A percentile compares a stretch with the other conserved stretches of the same genome.
Conservation (phyloP, 2,888 invertebrate species). For the Pteria penguin region DNA sequence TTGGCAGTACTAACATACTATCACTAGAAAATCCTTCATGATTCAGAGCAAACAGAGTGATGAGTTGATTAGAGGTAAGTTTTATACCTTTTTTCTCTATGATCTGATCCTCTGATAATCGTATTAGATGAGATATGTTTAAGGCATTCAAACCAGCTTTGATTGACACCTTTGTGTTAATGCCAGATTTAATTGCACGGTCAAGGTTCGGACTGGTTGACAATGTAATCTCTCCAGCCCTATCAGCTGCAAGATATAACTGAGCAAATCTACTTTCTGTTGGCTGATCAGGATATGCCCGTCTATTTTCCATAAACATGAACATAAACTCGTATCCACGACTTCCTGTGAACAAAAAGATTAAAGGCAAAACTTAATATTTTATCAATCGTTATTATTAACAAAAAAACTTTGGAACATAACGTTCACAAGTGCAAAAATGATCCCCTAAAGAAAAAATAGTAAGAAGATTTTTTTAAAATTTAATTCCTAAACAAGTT, state of each 20-base stretch:
- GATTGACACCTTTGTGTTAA: not conserved
- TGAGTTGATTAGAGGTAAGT: not conserved
- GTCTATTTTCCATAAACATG: conserved; percentile 12
- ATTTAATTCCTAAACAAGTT: too few species aligned
- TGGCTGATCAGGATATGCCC: not conserved
- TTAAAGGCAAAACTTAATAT: too few species aligned
- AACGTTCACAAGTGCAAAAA: too few species aligned
- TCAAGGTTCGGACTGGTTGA: too few species aligned
- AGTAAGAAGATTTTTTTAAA: not conserved
- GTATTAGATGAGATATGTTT: not conserved
- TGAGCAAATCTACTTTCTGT: not conserved
- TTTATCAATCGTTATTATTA: too few species aligned
- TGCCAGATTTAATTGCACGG: not conserved
- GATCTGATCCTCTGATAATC: not conserved
- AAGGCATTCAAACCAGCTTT: not conserved
- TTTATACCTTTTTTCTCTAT: conserved; percentile 2
- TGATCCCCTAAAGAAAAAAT: too few species aligned
- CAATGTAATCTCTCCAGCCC: too few species aligned
- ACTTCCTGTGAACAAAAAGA: conserved; percentile 2
- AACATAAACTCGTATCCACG: not conserved
- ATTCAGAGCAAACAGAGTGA: conserved; percentile 8
- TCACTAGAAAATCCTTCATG: conserved; percentile 15
- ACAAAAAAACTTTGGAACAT: too few species aligned
- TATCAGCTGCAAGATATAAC: conserved; percentile 2
- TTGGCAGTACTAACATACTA: conserved; percentile 1